Conservation (phyloP, 2,888 invertebrate species). For the Temnothorax unifasciatus region DNA sequence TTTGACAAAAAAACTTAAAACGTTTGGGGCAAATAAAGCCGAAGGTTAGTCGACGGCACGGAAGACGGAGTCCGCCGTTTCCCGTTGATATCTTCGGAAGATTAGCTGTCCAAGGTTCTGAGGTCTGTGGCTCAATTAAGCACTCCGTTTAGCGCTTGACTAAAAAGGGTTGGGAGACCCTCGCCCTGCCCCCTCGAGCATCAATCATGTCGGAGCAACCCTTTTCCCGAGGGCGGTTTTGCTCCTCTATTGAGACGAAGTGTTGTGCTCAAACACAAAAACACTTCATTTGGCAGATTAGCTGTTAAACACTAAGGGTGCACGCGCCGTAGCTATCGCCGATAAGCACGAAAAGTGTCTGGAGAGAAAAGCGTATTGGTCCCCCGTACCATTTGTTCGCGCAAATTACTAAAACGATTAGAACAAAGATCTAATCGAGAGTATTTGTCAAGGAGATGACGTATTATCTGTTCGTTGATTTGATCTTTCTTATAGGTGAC, state of each 20-base stretch:
- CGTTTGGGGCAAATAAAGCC: constrained; percentile 29
- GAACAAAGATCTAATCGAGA: constrained; percentile 14
- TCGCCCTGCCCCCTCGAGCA: constrained; percentile 81
- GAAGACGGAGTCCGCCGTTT: constrained; percentile 64
- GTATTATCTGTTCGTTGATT: background rate
- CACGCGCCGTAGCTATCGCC: constrained; percentile 61
- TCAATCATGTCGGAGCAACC: constrained; percentile 86
- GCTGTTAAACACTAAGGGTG: constrained; percentile 85
- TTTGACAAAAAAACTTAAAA: constrained; percentile 46
- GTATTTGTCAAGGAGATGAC: background rate
- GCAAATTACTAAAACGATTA: constrained; percentile 41
- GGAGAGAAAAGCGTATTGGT: constrained; percentile 32
- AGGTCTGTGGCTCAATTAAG: constrained; percentile 85
- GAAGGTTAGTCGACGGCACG: constrained; percentile 24
- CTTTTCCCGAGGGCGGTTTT: constrained; percentile 85
- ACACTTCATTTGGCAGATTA: constrained; percentile 86
- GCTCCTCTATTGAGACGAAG: constrained; percentile 85
- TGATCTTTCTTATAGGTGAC: background rate
- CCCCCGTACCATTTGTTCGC: constrained; percentile 25
- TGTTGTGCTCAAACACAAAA: constrained; percentile 86
- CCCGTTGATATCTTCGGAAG: constrained; percentile 77
- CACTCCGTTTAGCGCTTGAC: constrained; percentile 83
- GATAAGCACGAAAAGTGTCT: constrained; percentile 48
- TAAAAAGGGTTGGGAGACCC: constrained; percentile 83
- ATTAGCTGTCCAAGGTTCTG: constrained; percentile 85